These are phyloP conservation scores for Ceyx erithaca DNA, from an alignment of 2,797 vertebrate genomes.

Conservation along the genomic window DNA sequence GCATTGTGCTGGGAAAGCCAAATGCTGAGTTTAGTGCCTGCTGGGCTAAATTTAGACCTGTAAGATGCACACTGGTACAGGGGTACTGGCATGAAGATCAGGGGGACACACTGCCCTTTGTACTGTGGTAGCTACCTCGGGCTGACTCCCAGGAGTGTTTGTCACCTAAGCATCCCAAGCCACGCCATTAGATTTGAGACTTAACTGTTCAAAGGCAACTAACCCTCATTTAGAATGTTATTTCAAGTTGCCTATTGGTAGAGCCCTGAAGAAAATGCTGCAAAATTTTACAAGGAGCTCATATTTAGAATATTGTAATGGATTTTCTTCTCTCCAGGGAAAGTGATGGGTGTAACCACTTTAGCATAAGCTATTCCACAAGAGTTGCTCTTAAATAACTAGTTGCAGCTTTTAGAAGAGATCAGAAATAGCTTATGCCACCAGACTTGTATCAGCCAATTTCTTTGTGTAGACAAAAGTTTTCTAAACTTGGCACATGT, in stretches of 20 bases:
- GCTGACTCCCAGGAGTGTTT: neutral
- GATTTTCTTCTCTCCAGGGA: constrained; percentile 10
- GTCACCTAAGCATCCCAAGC: neutral
- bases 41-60: neutral
- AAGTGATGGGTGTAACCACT: constrained; percentile 39
- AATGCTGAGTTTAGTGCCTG: neutral
- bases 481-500: neutral
- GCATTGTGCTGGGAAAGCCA: neutral
- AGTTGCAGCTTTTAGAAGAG: constrained; percentile 10
- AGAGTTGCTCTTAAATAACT: neutral
- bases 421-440: neutral
- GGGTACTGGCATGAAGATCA: neutral
- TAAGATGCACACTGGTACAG: neutral
- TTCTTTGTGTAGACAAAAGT: neutral
- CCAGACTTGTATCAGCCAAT: neutral
- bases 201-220: neutral
- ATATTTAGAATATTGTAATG: constrained; percentile 43
- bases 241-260: neutral
- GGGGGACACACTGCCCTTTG: neutral
- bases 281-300: constrained; percentile 1
- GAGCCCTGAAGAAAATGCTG: neutral
- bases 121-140: neutral
- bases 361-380: constrained; percentile 43
- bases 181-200: neutral
- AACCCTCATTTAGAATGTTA: neutral